A percentile compares a stretch with the other conserved stretches of the same genome.
Conservation (phyloP, 2,888 invertebrate genomes). For the Steinernema hermaphroditum region DNA sequence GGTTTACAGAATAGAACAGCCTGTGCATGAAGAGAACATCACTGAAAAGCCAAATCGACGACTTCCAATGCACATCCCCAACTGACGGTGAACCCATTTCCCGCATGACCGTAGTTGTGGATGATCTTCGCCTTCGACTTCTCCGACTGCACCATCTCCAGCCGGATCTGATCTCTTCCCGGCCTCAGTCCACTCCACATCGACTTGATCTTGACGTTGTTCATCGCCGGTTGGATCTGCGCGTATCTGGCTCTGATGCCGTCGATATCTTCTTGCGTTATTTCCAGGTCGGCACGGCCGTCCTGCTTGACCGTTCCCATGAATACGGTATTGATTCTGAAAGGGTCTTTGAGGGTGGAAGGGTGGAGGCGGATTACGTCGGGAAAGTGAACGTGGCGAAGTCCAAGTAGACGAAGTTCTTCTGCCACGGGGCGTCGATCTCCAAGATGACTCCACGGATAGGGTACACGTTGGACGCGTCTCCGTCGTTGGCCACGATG, state of each 20-base stretch:
- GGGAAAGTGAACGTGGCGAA: conserved; percentile 55
- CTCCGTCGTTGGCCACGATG: conserved; percentile 67
- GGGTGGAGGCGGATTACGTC: conserved; percentile 40
- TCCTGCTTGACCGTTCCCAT: conserved; percentile 55
- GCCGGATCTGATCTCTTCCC: conserved; percentile 42
- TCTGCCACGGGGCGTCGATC: conserved; percentile 78
- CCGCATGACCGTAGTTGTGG: conserved; percentile 49
- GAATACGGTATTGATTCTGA: conserved; percentile 47
- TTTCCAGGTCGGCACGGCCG: conserved; percentile 46
- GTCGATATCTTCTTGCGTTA: conserved; percentile 53
- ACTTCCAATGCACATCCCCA: conserved; percentile 59
- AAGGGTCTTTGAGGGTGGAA: not conserved
- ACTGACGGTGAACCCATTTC: conserved; percentile 62
- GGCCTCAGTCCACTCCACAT: conserved; percentile 58
- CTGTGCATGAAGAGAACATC: not conserved
- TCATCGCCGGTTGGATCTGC: conserved; percentile 53
- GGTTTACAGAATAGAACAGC: too few relatives aligned
- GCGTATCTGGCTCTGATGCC: conserved; percentile 54
- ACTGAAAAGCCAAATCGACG: conserved; percentile 34
- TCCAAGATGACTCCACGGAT: conserved; percentile 62
- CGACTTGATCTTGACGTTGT: conserved; percentile 48
- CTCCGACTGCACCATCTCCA: conserved; percentile 40
- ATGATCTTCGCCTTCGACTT: conserved; percentile 27
- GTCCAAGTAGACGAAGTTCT: conserved; percentile 76
- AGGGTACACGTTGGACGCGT: conserved; percentile 56